A percentile compares a stretch with the other conserved stretches of the same genome.
Conservation (phyloP, 2,797 vertebrate species). For the Lates japonicus region DNA sequence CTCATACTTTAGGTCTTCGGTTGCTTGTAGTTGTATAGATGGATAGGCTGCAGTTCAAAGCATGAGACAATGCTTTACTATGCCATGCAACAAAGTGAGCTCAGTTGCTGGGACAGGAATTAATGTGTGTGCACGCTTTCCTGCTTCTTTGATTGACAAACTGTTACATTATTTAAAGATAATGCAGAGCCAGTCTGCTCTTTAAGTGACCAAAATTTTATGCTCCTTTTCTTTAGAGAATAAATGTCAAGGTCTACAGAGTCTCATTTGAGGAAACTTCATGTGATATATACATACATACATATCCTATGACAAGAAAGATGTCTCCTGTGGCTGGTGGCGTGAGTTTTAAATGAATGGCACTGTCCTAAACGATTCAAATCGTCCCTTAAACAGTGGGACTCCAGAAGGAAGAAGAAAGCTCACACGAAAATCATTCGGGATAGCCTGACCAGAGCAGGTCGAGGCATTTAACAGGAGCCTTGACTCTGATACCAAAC, state of each 20-base stretch:
- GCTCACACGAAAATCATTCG: neutral
- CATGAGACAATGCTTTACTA: slow-evolving; percentile 12
- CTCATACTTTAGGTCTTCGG: neutral
- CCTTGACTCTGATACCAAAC: neutral
- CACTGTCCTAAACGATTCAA: slow-evolving; percentile 22
- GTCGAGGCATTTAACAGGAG: slow-evolving; percentile 3
- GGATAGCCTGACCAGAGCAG: slow-evolving; percentile 1
- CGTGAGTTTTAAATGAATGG: slow-evolving; percentile 9
- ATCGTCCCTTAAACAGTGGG: slow-evolving; percentile 36
- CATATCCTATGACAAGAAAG: neutral
- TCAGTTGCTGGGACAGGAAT: neutral
- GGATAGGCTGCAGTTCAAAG: slow-evolving; percentile 3
- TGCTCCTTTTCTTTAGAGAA: neutral
- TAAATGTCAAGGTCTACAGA: neutral
- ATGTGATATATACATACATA: too few species aligned
- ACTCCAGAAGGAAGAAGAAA: slow-evolving; percentile 1
- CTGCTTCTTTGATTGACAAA: slow-evolving; percentile 8
- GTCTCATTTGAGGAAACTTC: neutral
- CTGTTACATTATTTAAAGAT: neutral
- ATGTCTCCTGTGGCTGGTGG: neutral
- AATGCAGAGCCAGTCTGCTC: neutral
- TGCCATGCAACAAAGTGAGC: slow-evolving; percentile 27
- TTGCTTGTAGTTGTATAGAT: neutral
- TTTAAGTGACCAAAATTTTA: neutral
- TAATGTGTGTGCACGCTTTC: neutral